Base-by-base conservation (phyloP, 1,140 invertebrate species). In the Drosophila tsacasi region DNA sequence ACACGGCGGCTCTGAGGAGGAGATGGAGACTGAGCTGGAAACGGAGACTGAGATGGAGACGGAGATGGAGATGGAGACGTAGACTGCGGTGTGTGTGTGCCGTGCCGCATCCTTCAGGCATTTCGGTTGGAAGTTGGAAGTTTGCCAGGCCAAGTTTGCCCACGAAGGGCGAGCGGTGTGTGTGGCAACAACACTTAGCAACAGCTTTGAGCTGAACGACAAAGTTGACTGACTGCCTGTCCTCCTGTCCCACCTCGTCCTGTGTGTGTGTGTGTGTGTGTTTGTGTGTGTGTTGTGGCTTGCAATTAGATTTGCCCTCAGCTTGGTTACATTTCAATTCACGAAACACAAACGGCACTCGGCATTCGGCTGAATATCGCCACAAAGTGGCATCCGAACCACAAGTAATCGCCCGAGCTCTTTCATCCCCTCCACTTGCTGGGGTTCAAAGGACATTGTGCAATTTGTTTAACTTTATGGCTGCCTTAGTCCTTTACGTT, bases 161-260 rank as follows among this genome's bases (percentile, higher is more conserved):
- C n/a, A 13, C 13, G 13, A n/a, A 49, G 37, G 42, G 23, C 12
- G 64, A 12, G 57, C 9, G 21, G 30, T 9, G 27, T 57, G 42
- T 57, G 64, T 64, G 67, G 68, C 57, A 76, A 61, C 61, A 82
- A 66, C 72, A 66, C 72, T 81, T 72, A 75, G 78, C 74, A 81
- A 85, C 73, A 74, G 64, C 68, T 81, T 61, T 69, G 58, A 42
- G 42, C 39, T 59, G n/a, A 62, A 77, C 75, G 76, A 47, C 57
- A 77, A 78, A 69, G 57, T 78, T 69, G 65, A 62, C 72, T 67
- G 73, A 49, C 71, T 69, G 37, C 19, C 50, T 15, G 54, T 17
- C 32, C 1, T 32, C 30, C 52, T 23, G 32, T 23, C 19, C 32
- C n/a, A 37, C 58, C 27, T 61, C 21, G n/a, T 52, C n/a, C 27